A percentile compares a stretch with the other conserved stretches of the same genome.
Evolutionary conservation across 2,797 vertebrate genomes (phyloP).

Genomic region (Mycteria americana): DNA sequence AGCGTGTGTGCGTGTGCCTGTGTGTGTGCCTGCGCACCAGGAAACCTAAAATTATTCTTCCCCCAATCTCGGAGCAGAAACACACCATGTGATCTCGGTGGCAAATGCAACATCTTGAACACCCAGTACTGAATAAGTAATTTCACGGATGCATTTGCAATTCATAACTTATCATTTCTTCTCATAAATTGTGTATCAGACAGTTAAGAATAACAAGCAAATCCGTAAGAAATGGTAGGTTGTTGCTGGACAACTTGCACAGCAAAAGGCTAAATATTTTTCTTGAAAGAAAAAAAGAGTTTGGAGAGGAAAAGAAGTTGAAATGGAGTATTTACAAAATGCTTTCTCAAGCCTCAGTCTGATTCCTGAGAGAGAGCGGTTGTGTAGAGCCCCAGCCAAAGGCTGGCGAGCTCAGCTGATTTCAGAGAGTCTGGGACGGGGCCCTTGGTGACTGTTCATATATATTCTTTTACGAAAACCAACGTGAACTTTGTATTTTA

Average conservation of each 20-base stretch:
- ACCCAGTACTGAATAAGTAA: not conserved
- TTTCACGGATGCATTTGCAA: slow-evolving; percentile 19
- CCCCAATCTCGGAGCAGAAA: not conserved
- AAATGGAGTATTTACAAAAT: not conserved
- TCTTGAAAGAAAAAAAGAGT: not conserved
- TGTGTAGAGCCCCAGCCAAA: not conserved
- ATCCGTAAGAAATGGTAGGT: not conserved
- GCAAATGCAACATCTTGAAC: not conserved
- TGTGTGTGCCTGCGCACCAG: not conserved
- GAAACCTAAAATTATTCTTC: not conserved
- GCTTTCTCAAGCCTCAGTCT: not conserved
- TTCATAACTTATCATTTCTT: slow-evolving; percentile 39
- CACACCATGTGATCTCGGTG: not conserved
- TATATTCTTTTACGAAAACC: not conserved
- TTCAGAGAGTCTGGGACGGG: not conserved
- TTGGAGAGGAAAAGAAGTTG: not conserved
- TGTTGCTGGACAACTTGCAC: not conserved
- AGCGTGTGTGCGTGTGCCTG: not conserved
- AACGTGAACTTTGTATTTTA: not conserved
- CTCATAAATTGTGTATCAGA: not conserved
- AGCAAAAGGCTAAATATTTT: not conserved
- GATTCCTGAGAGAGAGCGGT: not conserved
- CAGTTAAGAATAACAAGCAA: not conserved
- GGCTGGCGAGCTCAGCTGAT: not conserved
- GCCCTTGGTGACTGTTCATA: not conserved